These are phyloP conservation scores for Alca torda DNA, from an alignment of 2,797 vertebrate genomes.

Conservation along the genomic window DNA sequence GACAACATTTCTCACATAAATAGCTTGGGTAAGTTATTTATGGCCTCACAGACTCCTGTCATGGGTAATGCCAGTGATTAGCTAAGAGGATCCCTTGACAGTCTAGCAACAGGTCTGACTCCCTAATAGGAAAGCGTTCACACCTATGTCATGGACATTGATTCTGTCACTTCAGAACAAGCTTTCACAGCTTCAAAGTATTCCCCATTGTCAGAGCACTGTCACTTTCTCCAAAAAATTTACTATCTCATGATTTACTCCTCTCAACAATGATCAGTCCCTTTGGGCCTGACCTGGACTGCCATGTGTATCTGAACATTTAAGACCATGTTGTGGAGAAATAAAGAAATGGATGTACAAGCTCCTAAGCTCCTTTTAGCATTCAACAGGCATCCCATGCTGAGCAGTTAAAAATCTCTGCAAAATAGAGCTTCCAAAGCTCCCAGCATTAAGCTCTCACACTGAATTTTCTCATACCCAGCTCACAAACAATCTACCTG, in stretches of 20 bases:
- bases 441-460: not conserved
- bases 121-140: constrained; percentile 42
- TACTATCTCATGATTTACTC: constrained; percentile 8
- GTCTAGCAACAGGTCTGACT: not conserved
- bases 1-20: not conserved
- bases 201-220: not conserved
- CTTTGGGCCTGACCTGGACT: not conserved
- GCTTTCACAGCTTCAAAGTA: constrained; percentile 4
- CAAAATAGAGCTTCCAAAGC: not conserved
- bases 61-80: constrained; percentile 10
- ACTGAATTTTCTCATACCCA: not conserved
- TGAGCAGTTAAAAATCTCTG: not conserved
- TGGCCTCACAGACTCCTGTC: not conserved
- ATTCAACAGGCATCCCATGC: not conserved
- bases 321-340: not conserved
- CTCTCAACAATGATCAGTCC: not conserved
- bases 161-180: constrained; percentile 54
- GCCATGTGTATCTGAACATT: not conserved
- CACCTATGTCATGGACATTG: constrained; percentile 18
- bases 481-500: not conserved
- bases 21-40: constrained; percentile 5
- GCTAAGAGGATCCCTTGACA: constrained; percentile 11
- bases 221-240: not conserved
- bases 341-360: not conserved
- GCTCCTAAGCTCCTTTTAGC: not conserved